These are phyloP conservation scores for Diplogasteroides magnus DNA, from an alignment of 1,140 invertebrate genomes.

Conservation along the genomic window DNA sequence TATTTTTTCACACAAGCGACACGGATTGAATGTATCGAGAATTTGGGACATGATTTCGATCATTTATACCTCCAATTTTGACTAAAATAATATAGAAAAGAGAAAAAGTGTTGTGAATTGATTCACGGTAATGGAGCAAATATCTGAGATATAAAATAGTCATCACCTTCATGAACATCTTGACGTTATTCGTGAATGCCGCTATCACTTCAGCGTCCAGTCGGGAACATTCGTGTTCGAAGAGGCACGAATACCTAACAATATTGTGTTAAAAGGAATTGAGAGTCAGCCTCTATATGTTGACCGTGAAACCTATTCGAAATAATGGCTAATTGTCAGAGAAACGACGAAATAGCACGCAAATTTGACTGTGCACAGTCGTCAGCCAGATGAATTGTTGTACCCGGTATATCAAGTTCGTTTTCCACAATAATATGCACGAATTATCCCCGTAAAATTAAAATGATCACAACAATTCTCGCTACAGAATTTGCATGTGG, in stretches of 20 bases:
- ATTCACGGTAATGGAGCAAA: too few relatives aligned
- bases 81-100: too few relatives aligned
- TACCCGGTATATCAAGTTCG: background rate
- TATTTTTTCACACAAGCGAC: background rate
- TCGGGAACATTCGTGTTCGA: constrained; percentile 21
- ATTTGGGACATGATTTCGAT: background rate
- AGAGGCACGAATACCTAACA: constrained; percentile 16
- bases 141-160: background rate
- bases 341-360: background rate
- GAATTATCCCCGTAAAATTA: too few relatives aligned
- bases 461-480: too few relatives aligned
- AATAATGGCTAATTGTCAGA: background rate
- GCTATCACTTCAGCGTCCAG: constrained; percentile 24
- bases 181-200: constrained; percentile 25
- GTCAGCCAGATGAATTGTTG: background rate
- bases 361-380: background rate
- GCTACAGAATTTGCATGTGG: too few relatives aligned
- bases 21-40: background rate
- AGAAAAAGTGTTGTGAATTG: too few relatives aligned
- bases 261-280: background rate
- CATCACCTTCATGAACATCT: constrained; percentile 32
- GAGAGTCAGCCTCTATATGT: too few relatives aligned
- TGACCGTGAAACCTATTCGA: background rate
- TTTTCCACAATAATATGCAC: too few relatives aligned
- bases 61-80: too few relatives aligned